These are phyloP conservation scores for Salvelinus namaycush DNA, from an alignment of 2,113 vertebrate genomes.

Conservation along the genomic window DNA sequence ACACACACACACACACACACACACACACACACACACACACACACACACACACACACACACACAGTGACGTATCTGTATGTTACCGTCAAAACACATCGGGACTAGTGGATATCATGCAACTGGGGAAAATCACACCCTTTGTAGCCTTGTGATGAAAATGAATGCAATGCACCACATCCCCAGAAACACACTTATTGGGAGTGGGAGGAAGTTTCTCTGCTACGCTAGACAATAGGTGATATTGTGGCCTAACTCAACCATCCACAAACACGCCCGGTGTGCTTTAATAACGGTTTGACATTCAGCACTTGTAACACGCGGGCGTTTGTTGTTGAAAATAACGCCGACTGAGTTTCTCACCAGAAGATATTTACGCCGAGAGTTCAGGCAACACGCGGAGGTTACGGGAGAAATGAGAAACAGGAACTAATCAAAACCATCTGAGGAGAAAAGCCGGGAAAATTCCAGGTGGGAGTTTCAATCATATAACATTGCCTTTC, in stretches of 20 bases:
- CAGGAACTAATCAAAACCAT: constrained; percentile 40
- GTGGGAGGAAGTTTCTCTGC: not conserved
- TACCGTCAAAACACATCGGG: too few species aligned
- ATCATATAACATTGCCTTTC: constrained; percentile 40
- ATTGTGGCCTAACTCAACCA: not conserved
- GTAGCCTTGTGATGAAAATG: too few species aligned
- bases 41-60: constrained; percentile 5
- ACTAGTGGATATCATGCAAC: too few species aligned
- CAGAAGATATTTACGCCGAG: constrained; percentile 9
- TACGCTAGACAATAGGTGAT: not conserved
- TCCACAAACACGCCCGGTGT: too few species aligned
- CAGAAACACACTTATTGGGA: not conserved
- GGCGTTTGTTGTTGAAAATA: constrained; percentile 37
- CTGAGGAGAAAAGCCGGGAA: constrained; percentile 9
- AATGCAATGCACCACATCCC: too few species aligned
- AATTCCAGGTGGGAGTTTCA: constrained; percentile 26
- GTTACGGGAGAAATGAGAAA: not conserved
- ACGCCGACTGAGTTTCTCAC: constrained; percentile 10
- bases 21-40: not conserved
- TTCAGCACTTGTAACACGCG: not conserved
- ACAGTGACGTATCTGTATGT: not conserved
- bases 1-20: not conserved
- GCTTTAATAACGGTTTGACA: not conserved
- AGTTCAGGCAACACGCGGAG: not conserved
- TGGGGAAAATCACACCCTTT: too few species aligned